A percentile compares a stretch with the other conserved stretches of the same genome.
phyloP scores from a whole-genome alignment of 2,888 invertebrate species.

The Monochamus alternatus region DNA sequence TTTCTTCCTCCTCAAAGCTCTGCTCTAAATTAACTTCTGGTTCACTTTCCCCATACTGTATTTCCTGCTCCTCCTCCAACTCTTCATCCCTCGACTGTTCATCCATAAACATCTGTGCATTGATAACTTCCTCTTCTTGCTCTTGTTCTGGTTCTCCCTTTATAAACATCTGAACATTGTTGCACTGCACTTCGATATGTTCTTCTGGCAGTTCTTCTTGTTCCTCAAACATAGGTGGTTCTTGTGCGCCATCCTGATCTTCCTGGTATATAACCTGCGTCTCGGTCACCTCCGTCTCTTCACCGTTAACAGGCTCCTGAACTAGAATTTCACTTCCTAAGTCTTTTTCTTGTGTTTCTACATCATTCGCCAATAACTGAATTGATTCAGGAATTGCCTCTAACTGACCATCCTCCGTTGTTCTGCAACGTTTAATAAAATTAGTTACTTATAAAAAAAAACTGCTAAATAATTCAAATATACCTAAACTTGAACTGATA shows the following conservation, averaged over 20 bases:
- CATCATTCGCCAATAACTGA: slow-evolving; percentile 62
- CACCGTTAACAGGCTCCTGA: slow-evolving; percentile 10
- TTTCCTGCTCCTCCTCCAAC: slow-evolving; percentile 20
- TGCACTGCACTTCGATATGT: background rate
- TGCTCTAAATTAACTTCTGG: slow-evolving; percentile 3
- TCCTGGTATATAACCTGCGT: slow-evolving; percentile 19
- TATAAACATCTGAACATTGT: slow-evolving; percentile 4
- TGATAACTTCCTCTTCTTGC: background rate
- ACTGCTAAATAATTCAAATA: slow-evolving; percentile 9
- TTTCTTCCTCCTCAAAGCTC: slow-evolving; percentile 39
- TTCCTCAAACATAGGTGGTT: background rate
- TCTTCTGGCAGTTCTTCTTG: slow-evolving; percentile 10
- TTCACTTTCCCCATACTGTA: slow-evolving; percentile 20
- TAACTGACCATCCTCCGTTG: slow-evolving; percentile 66
- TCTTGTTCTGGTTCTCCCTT: slow-evolving; percentile 5
- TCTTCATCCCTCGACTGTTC: slow-evolving; percentile 14
- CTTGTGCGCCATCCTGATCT: slow-evolving; percentile 11
- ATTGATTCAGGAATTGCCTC: slow-evolving; percentile 68
- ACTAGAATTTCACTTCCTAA: slow-evolving; percentile 22
- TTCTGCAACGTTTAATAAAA: slow-evolving; percentile 57
- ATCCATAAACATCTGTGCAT: background rate
- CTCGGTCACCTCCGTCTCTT: slow-evolving; percentile 23
- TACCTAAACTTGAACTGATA: slow-evolving; percentile 69
- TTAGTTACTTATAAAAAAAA: slow-evolving; percentile 10
- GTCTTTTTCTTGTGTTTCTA: slow-evolving; percentile 37